Evolutionary conservation across 2,888 invertebrate genomes (phyloP), one percentile per base, ranked within the genome.

Genomic region (Drosophila stalkeri): DNA sequence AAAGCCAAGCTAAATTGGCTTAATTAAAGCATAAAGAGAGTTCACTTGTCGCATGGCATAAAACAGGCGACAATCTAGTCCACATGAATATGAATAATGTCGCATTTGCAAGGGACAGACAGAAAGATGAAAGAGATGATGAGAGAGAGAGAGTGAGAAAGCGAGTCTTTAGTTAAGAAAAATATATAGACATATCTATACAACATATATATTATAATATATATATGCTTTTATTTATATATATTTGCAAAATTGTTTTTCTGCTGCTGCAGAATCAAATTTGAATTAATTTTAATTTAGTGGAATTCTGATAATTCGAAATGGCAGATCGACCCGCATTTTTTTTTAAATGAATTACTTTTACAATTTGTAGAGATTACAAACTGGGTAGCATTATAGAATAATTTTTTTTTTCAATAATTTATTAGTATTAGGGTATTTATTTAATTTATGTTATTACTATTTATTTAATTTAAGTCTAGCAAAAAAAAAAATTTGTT

Each of bases 1-100:
- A 49, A 52, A 39, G 23, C 43, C 41, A 68, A 37, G 57, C 71
- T 79, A 73, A 90, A 90, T 91, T 90, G 90, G 77, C 80, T 90
- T 90, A 90, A 90, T 90, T 90, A 80, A 90, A 77, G 86, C 76
- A 90, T 86, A 84, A 90, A 86, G 86, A 86, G 49, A 86, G 85
- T 87, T 85, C 64, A 77, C 68, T 77, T 79, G 60, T 56, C 23
- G 70, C 64, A 39, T 56, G 61, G 47, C 64, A 64, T 68, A 64
- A 67, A 70, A 70, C 57, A 62, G 59, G 59, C 64, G n/a, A 46
- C 37, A 33, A 47, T 33, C 9, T 33, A 41, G 33, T 23, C 70
- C 37, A 41, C 47, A 72, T 55, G 52, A 64, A 72, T 64, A 55
- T 49, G 68, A 43, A 56, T 43, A 51, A 5, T 20, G 11, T 20